Evolutionary conservation across 2,888 invertebrate genomes (phyloP).

Genomic region (Elmis aenea): DNA sequence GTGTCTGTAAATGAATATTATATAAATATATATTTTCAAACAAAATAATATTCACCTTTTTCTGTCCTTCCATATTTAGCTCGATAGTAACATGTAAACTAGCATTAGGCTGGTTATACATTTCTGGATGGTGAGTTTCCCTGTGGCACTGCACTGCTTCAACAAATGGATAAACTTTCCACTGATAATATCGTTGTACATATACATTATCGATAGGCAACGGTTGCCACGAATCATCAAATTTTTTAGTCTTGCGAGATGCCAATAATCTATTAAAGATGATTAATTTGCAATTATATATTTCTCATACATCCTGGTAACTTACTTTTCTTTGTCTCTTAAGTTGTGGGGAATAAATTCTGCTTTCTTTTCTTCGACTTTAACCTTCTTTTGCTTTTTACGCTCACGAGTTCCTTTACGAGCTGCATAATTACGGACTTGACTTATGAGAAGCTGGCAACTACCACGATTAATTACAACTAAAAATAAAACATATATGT

Average conservation of each 20-base stretch:
- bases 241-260: slow-evolving; percentile 45
- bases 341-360: slow-evolving; percentile 70
- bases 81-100: slow-evolving; percentile 67
- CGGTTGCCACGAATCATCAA: slow-evolving; percentile 55
- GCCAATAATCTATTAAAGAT: slow-evolving; percentile 6
- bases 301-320: no score
- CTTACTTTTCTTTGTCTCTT: slow-evolving; percentile 54
- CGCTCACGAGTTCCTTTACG: slow-evolving; percentile 78
- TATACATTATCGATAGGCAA: slow-evolving; percentile 63
- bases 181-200: slow-evolving; percentile 52
- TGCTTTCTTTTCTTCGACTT: slow-evolving; percentile 69
- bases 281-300: slow-evolving; percentile 1
- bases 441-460: no score
- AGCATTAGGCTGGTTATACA: slow-evolving; percentile 73
- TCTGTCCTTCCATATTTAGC: slow-evolving; percentile 71
- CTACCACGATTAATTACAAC: no score
- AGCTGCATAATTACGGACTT: slow-evolving; percentile 59
- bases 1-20: slow-evolving; percentile 48
- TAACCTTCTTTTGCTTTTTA: slow-evolving; percentile 68
- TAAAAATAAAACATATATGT: no score
- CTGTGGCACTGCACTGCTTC: slow-evolving; percentile 75
- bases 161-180: slow-evolving; percentile 60
- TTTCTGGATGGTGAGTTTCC: slow-evolving; percentile 77
- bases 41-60: slow-evolving; percentile 58
- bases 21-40: no score